A percentile compares a stretch with the other conserved stretches of the same genome.
These are phyloP conservation scores for Radopholus similis DNA, from an alignment of 1,140 invertebrate genomes.

Conservation along the genomic window DNA sequence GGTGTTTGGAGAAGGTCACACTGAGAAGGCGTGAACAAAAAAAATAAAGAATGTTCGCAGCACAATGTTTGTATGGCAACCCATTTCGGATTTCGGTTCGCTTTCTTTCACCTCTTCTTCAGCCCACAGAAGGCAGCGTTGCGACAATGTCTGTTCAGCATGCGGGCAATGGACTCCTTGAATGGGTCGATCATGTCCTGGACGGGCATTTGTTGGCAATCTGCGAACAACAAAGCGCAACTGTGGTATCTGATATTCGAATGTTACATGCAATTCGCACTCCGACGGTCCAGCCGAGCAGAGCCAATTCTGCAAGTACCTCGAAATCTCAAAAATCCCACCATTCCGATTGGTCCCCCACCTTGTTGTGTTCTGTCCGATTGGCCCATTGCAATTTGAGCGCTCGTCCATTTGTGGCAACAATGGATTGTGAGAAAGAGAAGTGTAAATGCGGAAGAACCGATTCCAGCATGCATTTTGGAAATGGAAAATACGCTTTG, in stretches of 20 bases:
- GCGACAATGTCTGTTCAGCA: constrained; percentile 41
- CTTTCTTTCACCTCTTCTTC: constrained; percentile 36
- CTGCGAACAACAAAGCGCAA: constrained; percentile 32
- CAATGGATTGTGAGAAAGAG: too few species aligned
- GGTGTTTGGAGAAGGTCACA: constrained; percentile 39
- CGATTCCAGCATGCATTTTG: too few species aligned
- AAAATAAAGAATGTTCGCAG: not conserved
- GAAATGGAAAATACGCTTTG: too few species aligned
- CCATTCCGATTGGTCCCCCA: not conserved
- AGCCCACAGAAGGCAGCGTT: constrained; percentile 39
- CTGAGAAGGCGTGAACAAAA: constrained; percentile 8
- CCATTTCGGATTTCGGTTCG: not conserved
- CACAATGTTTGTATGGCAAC: not conserved
- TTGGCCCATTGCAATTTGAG: constrained; percentile 12
- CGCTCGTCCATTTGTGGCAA: too few species aligned
- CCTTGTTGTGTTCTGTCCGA: constrained; percentile 33
- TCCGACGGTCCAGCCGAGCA: constrained; percentile 11
- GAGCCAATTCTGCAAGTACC: constrained; percentile 2
- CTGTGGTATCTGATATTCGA: not conserved
- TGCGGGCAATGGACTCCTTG: constrained; percentile 37
- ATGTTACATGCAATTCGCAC: not conserved
- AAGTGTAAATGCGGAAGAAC: too few species aligned
- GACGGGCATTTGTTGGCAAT: constrained; percentile 35
- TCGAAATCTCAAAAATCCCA: not conserved
- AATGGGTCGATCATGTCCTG: constrained; percentile 41